A percentile compares a stretch with the other conserved stretches of the same genome.
Evolutionary conservation across 2,113 vertebrate genomes (phyloP).

Genomic region (Mungos mungo): DNA sequence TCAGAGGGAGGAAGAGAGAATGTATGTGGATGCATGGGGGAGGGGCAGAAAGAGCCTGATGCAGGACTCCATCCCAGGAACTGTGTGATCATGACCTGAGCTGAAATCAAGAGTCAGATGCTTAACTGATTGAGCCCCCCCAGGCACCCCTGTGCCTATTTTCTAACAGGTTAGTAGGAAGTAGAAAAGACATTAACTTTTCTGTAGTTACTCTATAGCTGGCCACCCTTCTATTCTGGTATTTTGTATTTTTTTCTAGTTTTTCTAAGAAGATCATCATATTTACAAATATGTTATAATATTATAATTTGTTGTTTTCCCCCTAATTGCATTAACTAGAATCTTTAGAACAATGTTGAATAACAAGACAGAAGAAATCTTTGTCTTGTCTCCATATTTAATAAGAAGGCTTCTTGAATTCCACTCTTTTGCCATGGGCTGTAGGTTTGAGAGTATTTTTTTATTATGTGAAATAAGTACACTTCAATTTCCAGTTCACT

Average conservation of each 20-base stretch:
- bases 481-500: background rate
- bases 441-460: background rate
- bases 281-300: background rate
- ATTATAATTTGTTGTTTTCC: background rate
- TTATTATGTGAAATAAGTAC: background rate
- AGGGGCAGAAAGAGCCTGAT: too few species aligned
- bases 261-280: background rate
- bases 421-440: background rate
- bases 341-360: background rate
- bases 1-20: too few species aligned
- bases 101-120: too few species aligned
- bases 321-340: background rate
- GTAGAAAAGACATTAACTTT: background rate
- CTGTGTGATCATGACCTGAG: too few species aligned
- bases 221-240: background rate
- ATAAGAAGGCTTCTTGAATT: background rate
- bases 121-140: too few species aligned
- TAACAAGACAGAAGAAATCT: background rate
- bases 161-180: conserved; percentile 17
- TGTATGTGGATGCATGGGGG: too few species aligned
- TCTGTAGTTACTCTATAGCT: background rate
- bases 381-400: background rate
- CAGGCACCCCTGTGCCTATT: background rate
- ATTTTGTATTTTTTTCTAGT: conserved; percentile 12
- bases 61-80: too few species aligned